Conservation (phyloP, 2,888 invertebrate species). For the Pterobdella sp. region DNA sequence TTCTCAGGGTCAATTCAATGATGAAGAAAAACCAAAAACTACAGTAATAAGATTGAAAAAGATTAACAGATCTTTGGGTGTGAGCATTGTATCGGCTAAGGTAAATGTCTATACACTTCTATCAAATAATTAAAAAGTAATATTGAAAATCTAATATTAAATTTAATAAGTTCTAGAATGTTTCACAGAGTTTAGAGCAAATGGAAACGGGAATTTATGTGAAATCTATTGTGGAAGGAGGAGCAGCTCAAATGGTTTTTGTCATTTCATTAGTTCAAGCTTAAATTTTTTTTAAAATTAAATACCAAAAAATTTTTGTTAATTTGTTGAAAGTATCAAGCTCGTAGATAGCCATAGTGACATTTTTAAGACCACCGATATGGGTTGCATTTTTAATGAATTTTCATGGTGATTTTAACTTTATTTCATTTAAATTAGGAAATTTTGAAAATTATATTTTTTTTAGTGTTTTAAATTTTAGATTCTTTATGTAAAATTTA, state of each 20-base stretch:
- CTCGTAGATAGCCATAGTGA: too few species aligned
- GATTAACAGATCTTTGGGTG: constrained; percentile 90
- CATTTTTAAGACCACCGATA: too few species aligned
- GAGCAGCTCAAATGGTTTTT: constrained; percentile 53
- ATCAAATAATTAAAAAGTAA: neutral
- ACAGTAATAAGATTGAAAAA: constrained; percentile 71
- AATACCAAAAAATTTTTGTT: neutral
- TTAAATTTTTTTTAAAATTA: neutral
- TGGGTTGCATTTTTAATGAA: too few species aligned
- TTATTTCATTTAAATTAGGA: too few species aligned
- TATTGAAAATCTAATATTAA: neutral
- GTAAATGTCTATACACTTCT: constrained; percentile 57
- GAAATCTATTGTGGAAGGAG: constrained; percentile 86
- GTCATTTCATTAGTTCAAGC: neutral
- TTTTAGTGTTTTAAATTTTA: neutral
- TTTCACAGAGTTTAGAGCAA: constrained; percentile 65
- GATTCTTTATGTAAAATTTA: neutral
- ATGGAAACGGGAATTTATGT: constrained; percentile 90
- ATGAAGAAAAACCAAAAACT: neutral
- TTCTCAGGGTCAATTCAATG: too few species aligned
- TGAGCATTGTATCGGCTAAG: constrained; percentile 96
- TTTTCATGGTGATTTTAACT: too few species aligned
- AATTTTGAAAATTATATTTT: too few species aligned
- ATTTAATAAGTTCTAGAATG: neutral
- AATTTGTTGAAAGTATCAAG: too few species aligned